Conservation (phyloP, 92 coral and sea anemone species). For the Chrysogorgia sp. region DNA sequence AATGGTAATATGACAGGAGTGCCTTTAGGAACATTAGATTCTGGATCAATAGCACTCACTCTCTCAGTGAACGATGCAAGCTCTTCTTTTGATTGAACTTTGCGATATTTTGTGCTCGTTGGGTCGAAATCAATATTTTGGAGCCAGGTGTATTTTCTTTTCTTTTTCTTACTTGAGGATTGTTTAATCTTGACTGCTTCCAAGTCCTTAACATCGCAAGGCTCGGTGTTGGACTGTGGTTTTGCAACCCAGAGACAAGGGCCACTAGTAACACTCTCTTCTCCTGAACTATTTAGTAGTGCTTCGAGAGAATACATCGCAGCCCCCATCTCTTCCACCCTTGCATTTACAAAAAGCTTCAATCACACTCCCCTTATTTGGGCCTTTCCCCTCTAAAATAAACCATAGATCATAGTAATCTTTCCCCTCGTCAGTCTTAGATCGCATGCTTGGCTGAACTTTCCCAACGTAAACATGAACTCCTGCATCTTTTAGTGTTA, state of each 20-base stretch:
- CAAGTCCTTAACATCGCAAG: conserved; percentile 59
- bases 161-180: conserved; percentile 60
- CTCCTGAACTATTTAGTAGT: too few species aligned
- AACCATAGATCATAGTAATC: conserved; percentile 49
- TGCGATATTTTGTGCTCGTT: neutral
- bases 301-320: too few species aligned
- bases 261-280: too few species aligned
- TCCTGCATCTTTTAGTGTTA: neutral
- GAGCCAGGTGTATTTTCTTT: conserved; percentile 38
- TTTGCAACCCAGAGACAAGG: too few species aligned
- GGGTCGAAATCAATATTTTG: conserved; percentile 5
- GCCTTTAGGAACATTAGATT: neutral
- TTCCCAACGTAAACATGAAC: conserved; percentile 45
- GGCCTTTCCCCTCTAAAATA: conserved; percentile 42
- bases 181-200: conserved; percentile 57
- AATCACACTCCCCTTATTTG: conserved; percentile 34
- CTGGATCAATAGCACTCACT: neutral
- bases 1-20: conserved; percentile 9
- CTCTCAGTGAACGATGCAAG: neutral
- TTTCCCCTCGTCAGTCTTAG: conserved; percentile 31
- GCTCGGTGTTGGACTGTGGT: too few species aligned
- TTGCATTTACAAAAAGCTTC: too few species aligned
- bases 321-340: too few species aligned
- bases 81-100: neutral
- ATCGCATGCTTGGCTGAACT: conserved; percentile 49